Base-by-base conservation (phyloP, 2,888 invertebrate genomes). In the Chymomyza fuscimana region DNA sequence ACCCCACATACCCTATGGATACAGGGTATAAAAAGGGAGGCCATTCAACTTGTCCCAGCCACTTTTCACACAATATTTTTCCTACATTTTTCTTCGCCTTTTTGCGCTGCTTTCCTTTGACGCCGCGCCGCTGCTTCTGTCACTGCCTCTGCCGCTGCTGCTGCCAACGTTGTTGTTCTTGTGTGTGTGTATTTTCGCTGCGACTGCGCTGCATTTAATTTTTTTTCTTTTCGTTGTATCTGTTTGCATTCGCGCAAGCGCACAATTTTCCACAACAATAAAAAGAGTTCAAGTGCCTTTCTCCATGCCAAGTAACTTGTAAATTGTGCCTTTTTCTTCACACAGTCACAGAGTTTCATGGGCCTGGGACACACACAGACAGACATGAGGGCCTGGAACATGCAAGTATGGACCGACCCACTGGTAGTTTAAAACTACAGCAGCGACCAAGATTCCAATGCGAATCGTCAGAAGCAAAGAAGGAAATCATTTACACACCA, bases 1-100 rank as follows among this genome's bases (percentile, higher is more conserved):
- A 58, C 32, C 32, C 32, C 32, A 32, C 9, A 32, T 32, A 32
- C 32, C 32, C 32, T 32, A 40, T 1, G 29, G 36, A 2, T 54
- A 15, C 22, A 63, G 40, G 10, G 65, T 32, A 16, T 40, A 65
- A 72, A 75, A 74, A 80, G 81, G 83, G 72, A 81, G 87, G 86
- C 68, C 87, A 74, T 85, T 85, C 83, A 85, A 85, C 84, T 85
- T 82, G 77, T 58, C 60, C 69, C 75, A 79, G 46, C 73, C 74
- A 78, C 70, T 87, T 86, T 85, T 85, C 87, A 86, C 87, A 87
- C 83, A 81, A 85, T 82, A 82, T 80, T 85, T 58, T 87, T 83
- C 83, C 83, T 75, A 75, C 82, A 76, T 77, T 80, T 80, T 65
- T 79, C 65, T 59, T 73, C 74, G 78, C 79, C 80, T 77, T 62